phyloP scores from a whole-genome alignment of 2,888 invertebrate genomes.

The Apoderus coryli region DNA sequence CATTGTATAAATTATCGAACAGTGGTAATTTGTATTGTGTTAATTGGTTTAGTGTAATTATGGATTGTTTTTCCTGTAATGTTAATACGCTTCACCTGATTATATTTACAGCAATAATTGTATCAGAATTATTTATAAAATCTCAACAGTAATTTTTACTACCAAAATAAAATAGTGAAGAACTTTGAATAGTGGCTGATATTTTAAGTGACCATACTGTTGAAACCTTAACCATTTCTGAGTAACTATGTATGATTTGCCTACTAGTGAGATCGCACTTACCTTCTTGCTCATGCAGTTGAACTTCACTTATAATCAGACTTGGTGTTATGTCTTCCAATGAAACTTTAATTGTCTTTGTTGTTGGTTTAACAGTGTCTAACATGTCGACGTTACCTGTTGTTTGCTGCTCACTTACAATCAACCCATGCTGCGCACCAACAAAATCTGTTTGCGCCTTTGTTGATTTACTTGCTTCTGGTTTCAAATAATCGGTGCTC shows the following conservation, averaged over 20 bases:
- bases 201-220: no score
- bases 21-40: slow-evolving; percentile 15
- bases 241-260: no score
- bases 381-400: slow-evolving; percentile 36
- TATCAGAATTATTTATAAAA: no score
- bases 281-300: slow-evolving; percentile 35
- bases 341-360: slow-evolving; percentile 32
- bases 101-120: neutral
- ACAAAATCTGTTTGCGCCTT: slow-evolving; percentile 21
- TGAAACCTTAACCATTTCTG: no score
- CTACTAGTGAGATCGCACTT: no score
- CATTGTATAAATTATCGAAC: slow-evolving; percentile 4
- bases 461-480: slow-evolving; percentile 20
- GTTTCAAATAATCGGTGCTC: slow-evolving; percentile 25
- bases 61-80: no score
- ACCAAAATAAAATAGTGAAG: no score
- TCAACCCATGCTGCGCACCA: slow-evolving; percentile 31
- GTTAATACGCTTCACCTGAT: slow-evolving; percentile 5
- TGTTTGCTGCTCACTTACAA: slow-evolving; percentile 35
- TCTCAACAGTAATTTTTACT: no score
- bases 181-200: no score
- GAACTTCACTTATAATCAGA: slow-evolving; percentile 34
- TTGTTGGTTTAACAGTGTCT: slow-evolving; percentile 30
- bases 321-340: slow-evolving; percentile 30
- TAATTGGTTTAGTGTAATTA: no score